Conservation (phyloP, 1,140 invertebrate genomes). For the Drosophila bifasciata region DNA sequence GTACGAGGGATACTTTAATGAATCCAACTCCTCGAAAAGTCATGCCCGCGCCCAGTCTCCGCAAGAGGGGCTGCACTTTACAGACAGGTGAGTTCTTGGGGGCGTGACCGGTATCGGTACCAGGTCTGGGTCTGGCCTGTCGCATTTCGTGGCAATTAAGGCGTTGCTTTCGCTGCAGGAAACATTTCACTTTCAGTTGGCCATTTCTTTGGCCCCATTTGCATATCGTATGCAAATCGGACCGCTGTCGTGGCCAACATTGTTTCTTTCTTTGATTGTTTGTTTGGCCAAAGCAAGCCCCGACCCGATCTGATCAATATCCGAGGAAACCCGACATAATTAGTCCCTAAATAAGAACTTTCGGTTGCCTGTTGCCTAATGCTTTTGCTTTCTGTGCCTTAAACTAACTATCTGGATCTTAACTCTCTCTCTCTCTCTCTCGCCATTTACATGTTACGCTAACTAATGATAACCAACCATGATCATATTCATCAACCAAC, state of each 20-base stretch:
- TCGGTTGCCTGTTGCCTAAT: conserved; percentile 49
- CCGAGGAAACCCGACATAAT: too few relatives aligned
- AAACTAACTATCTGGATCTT: conserved; percentile 8
- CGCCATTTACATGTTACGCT: conserved; percentile 56
- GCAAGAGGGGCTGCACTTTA: conserved; percentile 66
- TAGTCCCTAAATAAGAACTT: not conserved
- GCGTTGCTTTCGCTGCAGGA: conserved; percentile 64
- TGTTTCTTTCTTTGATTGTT: conserved; percentile 34
- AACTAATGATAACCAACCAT: conserved; percentile 50
- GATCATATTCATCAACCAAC: conserved; percentile 36
- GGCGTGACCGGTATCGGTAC: not conserved
- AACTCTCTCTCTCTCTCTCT: conserved; percentile 31
- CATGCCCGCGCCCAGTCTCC: conserved; percentile 37
- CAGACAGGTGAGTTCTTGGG: conserved; percentile 71
- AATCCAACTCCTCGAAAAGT: conserved; percentile 63
- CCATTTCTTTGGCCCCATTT: conserved; percentile 68
- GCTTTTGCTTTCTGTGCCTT: conserved; percentile 20
- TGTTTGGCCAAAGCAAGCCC: conserved; percentile 28
- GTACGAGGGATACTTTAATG: conserved; percentile 92
- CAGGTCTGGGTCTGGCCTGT: conserved; percentile 12
- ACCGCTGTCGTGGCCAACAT: not conserved
- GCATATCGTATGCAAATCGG: conserved; percentile 77
- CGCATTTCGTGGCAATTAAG: conserved; percentile 63
- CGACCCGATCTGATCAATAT: conserved; percentile 18
- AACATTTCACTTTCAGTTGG: conserved; percentile 76